Base-by-base conservation (phyloP, 1,140 invertebrate genomes). In the Conus ventricosus region DNA sequence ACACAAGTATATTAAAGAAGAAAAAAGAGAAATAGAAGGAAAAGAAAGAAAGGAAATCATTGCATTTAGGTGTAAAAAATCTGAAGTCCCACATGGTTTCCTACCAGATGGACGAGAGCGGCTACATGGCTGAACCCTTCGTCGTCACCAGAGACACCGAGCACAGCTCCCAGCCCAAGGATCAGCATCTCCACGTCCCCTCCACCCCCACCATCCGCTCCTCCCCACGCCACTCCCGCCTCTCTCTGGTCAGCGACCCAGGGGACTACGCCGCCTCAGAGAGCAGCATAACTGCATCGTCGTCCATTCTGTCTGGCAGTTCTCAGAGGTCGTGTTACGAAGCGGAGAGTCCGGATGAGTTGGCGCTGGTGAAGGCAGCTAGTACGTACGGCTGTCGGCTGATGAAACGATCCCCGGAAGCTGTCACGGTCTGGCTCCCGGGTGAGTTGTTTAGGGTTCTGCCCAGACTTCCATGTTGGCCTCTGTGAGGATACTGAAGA, bases 341-440 rank as follows among this genome's bases (percentile, higher is more conserved):
- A 75, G 94, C 95, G n/a, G 95, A 95, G 80, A 95, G 94, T 90
- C 94, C 95, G 4, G 95, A 96, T 92, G 95, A 96, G 89, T 88
- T 96, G 81, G 95, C 95, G 5, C 92, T 96, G 2, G 95, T 96
- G 13, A 94, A 94, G 90, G 95, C 95, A 3, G 95, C 95, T 0
- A 94, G 92, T 86, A 94, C 93, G 5, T 96, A 96, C 89, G 95
- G 95, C 51, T 95, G 95, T 88, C 92, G 93, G 86, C 92, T 96
- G 27, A 75, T 93, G 97, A 97, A 94, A 96, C 88, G 98, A 88
- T 97, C 97, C 89, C 96, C 97, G 15, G 96, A 97, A 88, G 96
- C 96, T 91, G 97, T 97, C 54, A 94, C 96, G 95, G 94, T 97
- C 0, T 95, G 93, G 76, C 89, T 97, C 13, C 96, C 96, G 92